Base-by-base conservation (phyloP, 2,888 invertebrate genomes). In the Adelognathus sp. region DNA sequence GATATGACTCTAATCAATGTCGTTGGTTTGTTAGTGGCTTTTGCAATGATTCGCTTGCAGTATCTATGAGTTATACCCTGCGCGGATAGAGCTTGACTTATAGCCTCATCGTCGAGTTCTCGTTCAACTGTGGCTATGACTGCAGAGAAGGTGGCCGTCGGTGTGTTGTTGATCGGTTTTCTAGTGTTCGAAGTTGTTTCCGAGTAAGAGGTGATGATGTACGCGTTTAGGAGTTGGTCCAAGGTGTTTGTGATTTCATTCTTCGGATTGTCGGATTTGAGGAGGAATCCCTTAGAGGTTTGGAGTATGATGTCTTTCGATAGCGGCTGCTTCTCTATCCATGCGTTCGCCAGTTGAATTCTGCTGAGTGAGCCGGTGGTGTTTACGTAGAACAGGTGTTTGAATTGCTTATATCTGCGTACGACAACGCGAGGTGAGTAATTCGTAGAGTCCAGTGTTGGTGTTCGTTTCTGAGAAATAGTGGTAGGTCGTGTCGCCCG, bases 21-120 rank as follows among this genome's bases (percentile, higher is more conserved):
- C 7, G 50, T 63, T 7, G 33, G 63, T 16, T 74, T 81, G 6
- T 67, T 83, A 14, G 67, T 36, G 14, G 67, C 67, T 21, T 21
- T 39, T 29, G 63, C 27, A 27, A 21, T 39, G 16, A 63, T 63
- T 27, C 63, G 27, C 33, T 63, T 39, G 18, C 63, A 63, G n/a
- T 63, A 63, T 29, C 63, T n/a, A 41, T 44, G 44, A 0, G 16
- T 36, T 44, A 44, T 44, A 18, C 44, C 44, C 16, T 21, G 18
- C 2, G 16, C 44, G 18, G 7, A 18, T 44, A 44, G 18, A 7
- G 9, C 2, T 18, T 44, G 16, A 2, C 41, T 41, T 41, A 41
- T 41, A 6, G 41, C 6, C 1, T 41, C 41, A n/a, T 27, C 29
- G 1, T 54, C 31, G 3, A 54, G 54, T 29, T 54, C 54, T 3